Percentiles rank a stretch among this genome's conserved stretches.
These are phyloP conservation scores for Idaea straminata DNA, from an alignment of 2,888 invertebrate genomes.

Conservation along the genomic window DNA sequence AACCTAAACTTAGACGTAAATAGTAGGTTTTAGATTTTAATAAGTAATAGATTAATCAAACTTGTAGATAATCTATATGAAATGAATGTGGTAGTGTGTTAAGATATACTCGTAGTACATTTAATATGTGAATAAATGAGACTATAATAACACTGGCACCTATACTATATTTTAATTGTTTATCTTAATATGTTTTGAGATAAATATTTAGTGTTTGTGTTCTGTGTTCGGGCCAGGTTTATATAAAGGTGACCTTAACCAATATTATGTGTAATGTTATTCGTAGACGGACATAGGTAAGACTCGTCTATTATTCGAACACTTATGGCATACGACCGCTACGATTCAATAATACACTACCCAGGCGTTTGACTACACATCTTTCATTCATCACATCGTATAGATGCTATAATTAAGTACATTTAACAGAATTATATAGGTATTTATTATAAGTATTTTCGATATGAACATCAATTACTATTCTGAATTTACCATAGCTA, in stretches of 20 bases:
- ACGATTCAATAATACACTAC: not conserved
- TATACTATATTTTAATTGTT: slow-evolving; percentile 42
- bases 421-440: not conserved
- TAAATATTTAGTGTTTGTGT: slow-evolving; percentile 2
- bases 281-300: not conserved
- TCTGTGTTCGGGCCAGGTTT: slow-evolving; percentile 2
- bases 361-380: not conserved
- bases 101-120: slow-evolving; percentile 15
- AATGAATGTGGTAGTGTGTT: slow-evolving; percentile 44
- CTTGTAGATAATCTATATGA: slow-evolving; percentile 45
- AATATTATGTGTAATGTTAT: not conserved
- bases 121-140: slow-evolving; percentile 12
- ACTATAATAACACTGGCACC: slow-evolving; percentile 59
- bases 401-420: not conserved
- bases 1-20: slow-evolving; percentile 66
- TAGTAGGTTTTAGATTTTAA: slow-evolving; percentile 63
- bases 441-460: not conserved
- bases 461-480: not conserved
- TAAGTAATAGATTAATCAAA: slow-evolving; percentile 48
- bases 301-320: not conserved
- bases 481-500: not conserved
- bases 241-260: not conserved
- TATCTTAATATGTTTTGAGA: slow-evolving; percentile 42
- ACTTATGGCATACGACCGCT: not conserved
- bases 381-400: not conserved